phyloP scores from a whole-genome alignment of 2,888 invertebrate species.

The Patella ulyssiponensis region DNA sequence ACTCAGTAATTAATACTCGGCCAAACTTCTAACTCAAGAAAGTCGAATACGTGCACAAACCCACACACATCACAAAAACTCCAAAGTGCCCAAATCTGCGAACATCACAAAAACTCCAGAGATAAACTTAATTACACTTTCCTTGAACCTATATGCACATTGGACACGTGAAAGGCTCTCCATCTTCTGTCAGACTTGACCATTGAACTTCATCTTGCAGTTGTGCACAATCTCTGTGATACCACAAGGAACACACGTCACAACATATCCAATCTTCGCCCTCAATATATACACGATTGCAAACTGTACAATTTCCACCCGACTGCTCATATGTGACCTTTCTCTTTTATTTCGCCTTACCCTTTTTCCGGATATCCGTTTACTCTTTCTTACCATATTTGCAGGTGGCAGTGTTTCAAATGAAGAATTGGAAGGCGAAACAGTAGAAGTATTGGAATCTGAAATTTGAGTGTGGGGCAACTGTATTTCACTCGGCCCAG shows the following conservation, averaged over 20 bases:
- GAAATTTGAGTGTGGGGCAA: too few species aligned
- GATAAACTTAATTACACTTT: too few species aligned
- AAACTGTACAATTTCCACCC: constrained; percentile 1
- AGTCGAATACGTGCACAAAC: too few species aligned
- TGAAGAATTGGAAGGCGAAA: too few species aligned
- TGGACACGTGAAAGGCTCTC: constrained; percentile 3
- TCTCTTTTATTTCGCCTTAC: background rate
- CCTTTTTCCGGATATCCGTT: too few species aligned
- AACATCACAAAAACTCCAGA: too few species aligned
- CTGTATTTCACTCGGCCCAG: too few species aligned
- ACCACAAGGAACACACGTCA: constrained; percentile 8
- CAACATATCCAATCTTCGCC: constrained; percentile 10
- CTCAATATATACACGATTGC: background rate
- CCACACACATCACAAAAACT: too few species aligned
- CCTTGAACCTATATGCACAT: background rate
- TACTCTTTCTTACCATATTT: too few species aligned
- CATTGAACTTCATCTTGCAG: constrained; percentile 10
- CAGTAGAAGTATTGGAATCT: too few species aligned
- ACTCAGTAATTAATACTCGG: background rate
- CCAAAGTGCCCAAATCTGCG: too few species aligned
- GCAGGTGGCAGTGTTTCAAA: too few species aligned
- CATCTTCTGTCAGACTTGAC: background rate
- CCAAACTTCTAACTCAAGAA: background rate
- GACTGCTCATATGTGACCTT: background rate
- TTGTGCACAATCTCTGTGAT: background rate